Conservation (phyloP, 2,888 invertebrate genomes). For the Agonopterix heracliana region DNA sequence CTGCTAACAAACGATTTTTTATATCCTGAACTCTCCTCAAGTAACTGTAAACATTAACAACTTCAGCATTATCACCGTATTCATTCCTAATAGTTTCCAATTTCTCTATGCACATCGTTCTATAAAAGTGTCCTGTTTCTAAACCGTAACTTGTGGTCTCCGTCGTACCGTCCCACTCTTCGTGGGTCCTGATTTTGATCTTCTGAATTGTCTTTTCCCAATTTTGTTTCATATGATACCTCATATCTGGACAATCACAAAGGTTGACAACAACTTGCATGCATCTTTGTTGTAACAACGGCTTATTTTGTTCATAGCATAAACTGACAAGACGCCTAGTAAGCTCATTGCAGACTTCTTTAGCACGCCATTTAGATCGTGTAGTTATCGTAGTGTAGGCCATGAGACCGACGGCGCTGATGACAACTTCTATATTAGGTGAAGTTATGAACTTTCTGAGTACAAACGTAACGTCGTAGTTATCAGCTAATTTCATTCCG, state of each 20-base stretch:
- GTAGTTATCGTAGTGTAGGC: conserved; percentile 51
- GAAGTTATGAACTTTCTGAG: conserved; percentile 31
- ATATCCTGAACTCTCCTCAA: conserved; percentile 29
- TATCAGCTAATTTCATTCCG: conserved; percentile 50
- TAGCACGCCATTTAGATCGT: conserved; percentile 59
- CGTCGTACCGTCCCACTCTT: conserved; percentile 55
- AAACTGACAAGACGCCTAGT: conserved; percentile 39
- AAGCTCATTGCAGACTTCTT: conserved; percentile 40
- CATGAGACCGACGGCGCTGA: conserved; percentile 49
- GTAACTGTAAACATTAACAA: conserved; percentile 54
- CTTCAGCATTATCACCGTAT: conserved; percentile 39
- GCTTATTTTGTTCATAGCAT: conserved; percentile 34
- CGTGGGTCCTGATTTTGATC: conserved; percentile 42
- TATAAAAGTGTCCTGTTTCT: conserved; percentile 53
- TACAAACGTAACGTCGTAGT: conserved; percentile 43
- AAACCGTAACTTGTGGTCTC: conserved; percentile 43
- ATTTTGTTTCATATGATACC: conserved; percentile 39
- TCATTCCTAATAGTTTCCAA: conserved; percentile 54
- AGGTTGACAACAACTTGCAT: conserved; percentile 60
- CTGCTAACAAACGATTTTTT: conserved; percentile 40
- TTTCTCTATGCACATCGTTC: conserved; percentile 51
- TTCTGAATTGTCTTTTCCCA: conserved; percentile 35
- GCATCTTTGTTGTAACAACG: conserved; percentile 43
- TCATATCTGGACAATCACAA: conserved; percentile 58
- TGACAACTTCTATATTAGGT: conserved; percentile 32